Percentiles rank a stretch among this genome's conserved stretches.
These are phyloP conservation scores for Notocelia uddmanniana DNA, from an alignment of 2,888 invertebrate species.

Conservation along the genomic window DNA sequence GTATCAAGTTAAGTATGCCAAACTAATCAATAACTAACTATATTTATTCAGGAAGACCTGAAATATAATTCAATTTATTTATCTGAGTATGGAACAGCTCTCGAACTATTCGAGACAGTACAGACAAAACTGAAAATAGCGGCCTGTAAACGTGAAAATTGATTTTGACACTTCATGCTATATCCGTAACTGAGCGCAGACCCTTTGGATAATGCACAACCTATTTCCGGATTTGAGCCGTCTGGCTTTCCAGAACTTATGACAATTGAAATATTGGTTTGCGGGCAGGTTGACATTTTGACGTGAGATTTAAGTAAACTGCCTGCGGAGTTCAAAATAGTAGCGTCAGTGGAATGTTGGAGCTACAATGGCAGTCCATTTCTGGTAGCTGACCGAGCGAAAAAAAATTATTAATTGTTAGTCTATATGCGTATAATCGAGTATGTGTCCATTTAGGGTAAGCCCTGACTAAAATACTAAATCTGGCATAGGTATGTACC, in stretches of 20 bases:
- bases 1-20: too few relatives aligned
- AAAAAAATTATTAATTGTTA: background rate
- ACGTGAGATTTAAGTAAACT: conserved; percentile 51
- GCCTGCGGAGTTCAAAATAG: conserved; percentile 34
- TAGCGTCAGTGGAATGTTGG: background rate
- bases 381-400: background rate
- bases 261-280: conserved; percentile 64
- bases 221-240: conserved; percentile 66
- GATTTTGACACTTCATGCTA: conserved; percentile 77
- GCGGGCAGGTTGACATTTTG: conserved; percentile 58
- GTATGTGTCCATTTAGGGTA: background rate
- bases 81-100: conserved; percentile 49
- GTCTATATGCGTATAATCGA: background rate
- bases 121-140: conserved; percentile 77
- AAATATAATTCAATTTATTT: background rate
- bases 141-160: conserved; percentile 78
- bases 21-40: too few relatives aligned
- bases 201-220: conserved; percentile 72
- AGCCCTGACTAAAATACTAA: background rate
- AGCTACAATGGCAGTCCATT: background rate
- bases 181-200: conserved; percentile 64
- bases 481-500: too few relatives aligned
- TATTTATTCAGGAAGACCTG: too few relatives aligned
- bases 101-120: conserved; percentile 57
- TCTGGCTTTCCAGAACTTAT: conserved; percentile 59